These are phyloP conservation scores for Malthinus seriepunctatus DNA, from an alignment of 2,888 invertebrate species.

Conservation along the genomic window DNA sequence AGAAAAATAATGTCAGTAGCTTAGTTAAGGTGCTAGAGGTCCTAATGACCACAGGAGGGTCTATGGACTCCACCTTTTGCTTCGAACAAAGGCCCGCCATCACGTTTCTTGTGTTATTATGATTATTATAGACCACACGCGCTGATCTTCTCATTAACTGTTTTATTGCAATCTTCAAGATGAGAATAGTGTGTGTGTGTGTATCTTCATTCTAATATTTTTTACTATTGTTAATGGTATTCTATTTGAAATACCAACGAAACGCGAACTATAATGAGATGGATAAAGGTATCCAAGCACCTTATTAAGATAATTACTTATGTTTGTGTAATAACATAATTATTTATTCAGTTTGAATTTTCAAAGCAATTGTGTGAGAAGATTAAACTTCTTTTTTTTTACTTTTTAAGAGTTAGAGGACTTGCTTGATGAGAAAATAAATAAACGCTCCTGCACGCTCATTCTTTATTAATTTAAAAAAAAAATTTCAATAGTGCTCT, in stretches of 20 bases:
- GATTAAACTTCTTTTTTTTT: too few species aligned
- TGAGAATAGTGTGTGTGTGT: conserved; percentile 32
- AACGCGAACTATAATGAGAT: too few species aligned
- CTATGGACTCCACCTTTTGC: conserved; percentile 40
- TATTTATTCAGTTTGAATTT: too few species aligned
- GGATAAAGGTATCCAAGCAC: too few species aligned
- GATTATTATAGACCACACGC: conserved; percentile 48
- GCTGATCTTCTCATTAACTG: conserved; percentile 45
- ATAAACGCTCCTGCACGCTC: too few species aligned
- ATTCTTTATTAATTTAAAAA: too few species aligned
- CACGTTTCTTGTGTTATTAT: conserved; percentile 47
- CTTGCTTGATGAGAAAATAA: too few species aligned
- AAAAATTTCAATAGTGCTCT: too few species aligned
- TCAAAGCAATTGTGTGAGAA: too few species aligned
- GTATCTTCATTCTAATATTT: conserved; percentile 32
- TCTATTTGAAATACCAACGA: not conserved
- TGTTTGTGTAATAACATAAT: too few species aligned
- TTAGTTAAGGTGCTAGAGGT: conserved; percentile 30
- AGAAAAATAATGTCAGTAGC: conserved; percentile 11
- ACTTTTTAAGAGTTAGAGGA: too few species aligned
- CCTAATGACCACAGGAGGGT: conserved; percentile 37
- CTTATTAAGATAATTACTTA: too few species aligned
- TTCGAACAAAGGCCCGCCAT: conserved; percentile 47
- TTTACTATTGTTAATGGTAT: conserved; percentile 8
- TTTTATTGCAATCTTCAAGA: conserved; percentile 37